Evolutionary conservation across 2,113 vertebrate species (phyloP).

Genomic region (Ammospiza caudacuta): DNA sequence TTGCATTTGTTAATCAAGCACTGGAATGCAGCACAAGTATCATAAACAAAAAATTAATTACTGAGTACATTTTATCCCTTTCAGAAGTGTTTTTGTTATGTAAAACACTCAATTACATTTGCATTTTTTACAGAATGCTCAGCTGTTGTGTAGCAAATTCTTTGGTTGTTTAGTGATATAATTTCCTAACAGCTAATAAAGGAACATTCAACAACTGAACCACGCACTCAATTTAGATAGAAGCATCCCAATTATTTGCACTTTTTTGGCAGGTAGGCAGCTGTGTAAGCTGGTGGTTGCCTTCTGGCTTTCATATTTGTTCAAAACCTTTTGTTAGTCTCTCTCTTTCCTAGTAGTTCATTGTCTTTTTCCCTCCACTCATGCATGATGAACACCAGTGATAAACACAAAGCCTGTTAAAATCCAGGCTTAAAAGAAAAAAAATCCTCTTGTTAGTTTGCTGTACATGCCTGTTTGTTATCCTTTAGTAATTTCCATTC

Average conservation of each 20-base stretch:
- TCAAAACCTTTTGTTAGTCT: background rate
- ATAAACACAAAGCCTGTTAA: background rate
- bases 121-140: conserved; percentile 20
- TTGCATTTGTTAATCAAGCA: conserved; percentile 25
- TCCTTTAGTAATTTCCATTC: background rate
- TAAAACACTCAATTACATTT: conserved; percentile 54
- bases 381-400: background rate
- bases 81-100: conserved; percentile 48
- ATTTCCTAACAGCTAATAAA: conserved; percentile 43
- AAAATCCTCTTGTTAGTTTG: background rate
- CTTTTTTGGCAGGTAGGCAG: conserved; percentile 26
- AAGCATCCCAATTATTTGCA: conserved; percentile 1
- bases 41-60: conserved; percentile 57
- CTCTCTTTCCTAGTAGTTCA: background rate
- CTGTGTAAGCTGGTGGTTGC: background rate
- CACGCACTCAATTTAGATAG: background rate
- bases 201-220: background rate
- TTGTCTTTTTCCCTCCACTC: background rate
- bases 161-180: conserved; percentile 11
- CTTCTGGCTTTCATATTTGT: conserved; percentile 1
- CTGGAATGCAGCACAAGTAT: conserved; percentile 26
- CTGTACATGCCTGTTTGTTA: background rate
- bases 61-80: conserved; percentile 8
- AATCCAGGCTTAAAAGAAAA: background rate
- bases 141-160: conserved; percentile 21